These are phyloP conservation scores for Pteromalus puparum DNA, from an alignment of 1,140 invertebrate genomes.

Conservation along the genomic window DNA sequence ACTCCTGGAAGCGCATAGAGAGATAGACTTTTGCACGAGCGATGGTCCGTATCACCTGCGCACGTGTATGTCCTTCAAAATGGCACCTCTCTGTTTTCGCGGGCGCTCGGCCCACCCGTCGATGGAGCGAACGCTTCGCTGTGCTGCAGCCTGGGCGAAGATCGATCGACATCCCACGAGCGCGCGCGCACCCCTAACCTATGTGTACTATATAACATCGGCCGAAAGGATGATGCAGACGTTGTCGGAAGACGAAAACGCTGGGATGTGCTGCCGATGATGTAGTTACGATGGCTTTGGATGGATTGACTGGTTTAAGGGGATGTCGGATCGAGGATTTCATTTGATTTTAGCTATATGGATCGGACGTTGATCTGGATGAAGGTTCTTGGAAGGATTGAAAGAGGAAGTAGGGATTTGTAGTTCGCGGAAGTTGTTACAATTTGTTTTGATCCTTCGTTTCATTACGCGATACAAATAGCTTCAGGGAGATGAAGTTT, in stretches of 20 bases:
- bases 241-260: neutral
- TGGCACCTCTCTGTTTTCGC: neutral
- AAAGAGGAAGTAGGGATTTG: too few species aligned
- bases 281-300: neutral
- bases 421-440: too few species aligned
- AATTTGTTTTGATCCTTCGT: too few species aligned
- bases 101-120: neutral
- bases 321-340: neutral
- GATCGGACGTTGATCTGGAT: neutral
- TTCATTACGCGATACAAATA: neutral
- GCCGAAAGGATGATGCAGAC: neutral
- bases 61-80: conserved; percentile 20
- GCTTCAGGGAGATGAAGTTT: neutral
- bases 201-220: neutral
- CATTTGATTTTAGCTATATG: neutral
- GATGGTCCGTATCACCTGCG: neutral
- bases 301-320: neutral
- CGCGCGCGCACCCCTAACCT: neutral
- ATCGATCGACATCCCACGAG: neutral
- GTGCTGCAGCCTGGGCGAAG: conserved; percentile 4
- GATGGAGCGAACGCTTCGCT: neutral
- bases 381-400: too few species aligned
- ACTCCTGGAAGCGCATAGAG: neutral
- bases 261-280: neutral
- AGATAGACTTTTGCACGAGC: neutral